phyloP scores from a whole-genome alignment of 2,797 vertebrate species.

The Crypturellus tataupa region DNA sequence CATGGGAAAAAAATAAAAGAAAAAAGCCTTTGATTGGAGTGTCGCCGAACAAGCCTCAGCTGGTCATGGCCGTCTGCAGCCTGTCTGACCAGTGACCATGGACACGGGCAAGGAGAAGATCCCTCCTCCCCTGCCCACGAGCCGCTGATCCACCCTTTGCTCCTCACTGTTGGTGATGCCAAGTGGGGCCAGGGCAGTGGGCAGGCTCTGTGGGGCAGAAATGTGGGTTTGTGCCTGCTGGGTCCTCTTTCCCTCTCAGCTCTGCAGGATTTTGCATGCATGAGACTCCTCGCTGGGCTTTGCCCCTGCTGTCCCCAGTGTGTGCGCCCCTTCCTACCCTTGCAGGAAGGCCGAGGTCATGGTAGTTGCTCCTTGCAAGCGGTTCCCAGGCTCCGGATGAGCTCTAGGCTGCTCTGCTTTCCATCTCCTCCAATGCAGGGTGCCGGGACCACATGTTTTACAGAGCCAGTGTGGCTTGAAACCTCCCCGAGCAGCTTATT shows the following conservation, averaged over 20 bases:
- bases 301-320: not conserved
- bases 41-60: not conserved
- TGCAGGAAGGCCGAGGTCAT: not conserved
- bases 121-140: not conserved
- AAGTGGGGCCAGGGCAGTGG: not conserved
- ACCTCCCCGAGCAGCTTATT: not conserved
- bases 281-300: not conserved
- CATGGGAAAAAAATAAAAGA: not conserved
- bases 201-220: too few relatives aligned
- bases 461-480: not conserved
- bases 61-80: not conserved
- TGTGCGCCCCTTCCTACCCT: not conserved
- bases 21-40: not conserved
- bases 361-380: not conserved
- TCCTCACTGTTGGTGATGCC: not conserved
- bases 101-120: not conserved
- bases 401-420: not conserved
- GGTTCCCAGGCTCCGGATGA: conserved; percentile 51
- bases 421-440: not conserved
- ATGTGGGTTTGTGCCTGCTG: not conserved
- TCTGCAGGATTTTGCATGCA: not conserved
- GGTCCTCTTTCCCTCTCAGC: not conserved
- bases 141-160: not conserved
- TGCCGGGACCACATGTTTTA: not conserved
- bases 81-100: not conserved